Evolutionary conservation across 2,113 vertebrate genomes (phyloP).

Genomic region (Oryzias curvinotus): DNA sequence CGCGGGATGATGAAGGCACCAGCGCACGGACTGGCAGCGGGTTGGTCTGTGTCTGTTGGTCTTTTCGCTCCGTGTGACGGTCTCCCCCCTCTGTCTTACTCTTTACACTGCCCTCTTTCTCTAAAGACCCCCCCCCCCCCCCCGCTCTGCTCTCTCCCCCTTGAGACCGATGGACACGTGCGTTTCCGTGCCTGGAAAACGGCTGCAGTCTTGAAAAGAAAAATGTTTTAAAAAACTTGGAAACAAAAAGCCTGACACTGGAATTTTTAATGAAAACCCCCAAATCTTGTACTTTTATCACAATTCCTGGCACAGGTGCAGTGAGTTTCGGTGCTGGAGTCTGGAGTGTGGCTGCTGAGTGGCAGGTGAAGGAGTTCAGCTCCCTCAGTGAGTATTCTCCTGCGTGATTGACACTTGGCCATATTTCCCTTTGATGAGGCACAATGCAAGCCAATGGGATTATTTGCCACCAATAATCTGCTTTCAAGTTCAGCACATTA

Average conservation of each 20-base stretch:
- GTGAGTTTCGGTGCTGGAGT: slow-evolving; percentile 13
- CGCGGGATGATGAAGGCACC: slow-evolving; percentile 31
- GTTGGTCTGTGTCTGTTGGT: slow-evolving; percentile 52
- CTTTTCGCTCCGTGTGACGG: slow-evolving; percentile 55
- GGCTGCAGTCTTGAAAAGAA: neutral
- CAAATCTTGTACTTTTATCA: no score
- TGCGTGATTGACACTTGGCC: slow-evolving; percentile 62
- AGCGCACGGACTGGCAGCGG: slow-evolving; percentile 51
- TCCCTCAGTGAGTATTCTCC: slow-evolving; percentile 10
- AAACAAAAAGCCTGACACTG: no score
- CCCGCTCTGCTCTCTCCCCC: slow-evolving; percentile 1
- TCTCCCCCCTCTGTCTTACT: slow-evolving; percentile 15
- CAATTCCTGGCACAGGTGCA: slow-evolving; percentile 6
- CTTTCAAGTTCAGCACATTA: slow-evolving; percentile 67
- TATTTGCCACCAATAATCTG: slow-evolving; percentile 74
- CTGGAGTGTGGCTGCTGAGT: slow-evolving; percentile 23
- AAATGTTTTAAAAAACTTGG: no score
- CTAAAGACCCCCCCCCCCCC: slow-evolving; percentile 13
- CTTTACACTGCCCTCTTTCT: slow-evolving; percentile 47
- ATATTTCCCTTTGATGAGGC: slow-evolving; percentile 74
- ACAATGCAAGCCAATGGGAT: slow-evolving; percentile 66
- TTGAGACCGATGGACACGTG: slow-evolving; percentile 46
- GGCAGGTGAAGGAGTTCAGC: slow-evolving; percentile 41
- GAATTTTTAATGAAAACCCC: no score
- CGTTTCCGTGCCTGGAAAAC: slow-evolving; percentile 8